These are phyloP conservation scores for Chaetophractus vellerosus DNA, from an alignment of 2,797 vertebrate species.

Conservation along the genomic window DNA sequence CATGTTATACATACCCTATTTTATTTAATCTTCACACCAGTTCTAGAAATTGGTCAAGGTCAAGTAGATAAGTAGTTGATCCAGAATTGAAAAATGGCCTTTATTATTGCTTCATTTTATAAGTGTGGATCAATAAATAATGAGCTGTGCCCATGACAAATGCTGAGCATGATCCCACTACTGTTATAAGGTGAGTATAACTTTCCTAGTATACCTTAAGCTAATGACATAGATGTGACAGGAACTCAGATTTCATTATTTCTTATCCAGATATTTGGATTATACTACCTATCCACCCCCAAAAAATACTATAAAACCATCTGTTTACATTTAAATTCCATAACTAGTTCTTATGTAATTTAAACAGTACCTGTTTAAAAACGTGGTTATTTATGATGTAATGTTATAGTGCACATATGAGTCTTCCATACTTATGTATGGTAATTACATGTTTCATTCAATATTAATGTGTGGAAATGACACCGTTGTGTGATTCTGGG, in stretches of 20 bases:
- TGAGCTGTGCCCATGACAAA: too few species aligned
- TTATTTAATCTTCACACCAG: too few species aligned
- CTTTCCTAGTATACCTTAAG: not conserved
- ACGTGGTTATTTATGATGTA: not conserved
- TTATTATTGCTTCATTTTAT: too few species aligned
- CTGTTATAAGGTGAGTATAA: too few species aligned
- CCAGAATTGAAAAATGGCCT: too few species aligned
- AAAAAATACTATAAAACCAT: not conserved
- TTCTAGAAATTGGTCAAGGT: too few species aligned
- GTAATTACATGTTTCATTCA: not conserved
- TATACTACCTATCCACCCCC: not conserved
- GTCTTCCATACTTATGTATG: slow-evolving; percentile 30
- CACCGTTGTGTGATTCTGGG: not conserved
- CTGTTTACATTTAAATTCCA: slow-evolving; percentile 8
- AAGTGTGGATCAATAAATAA: too few species aligned
- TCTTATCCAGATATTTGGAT: slow-evolving; percentile 31
- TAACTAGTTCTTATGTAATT: not conserved
- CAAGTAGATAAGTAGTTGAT: too few species aligned
- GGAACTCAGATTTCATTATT: slow-evolving; percentile 17
- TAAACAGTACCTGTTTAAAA: not conserved
- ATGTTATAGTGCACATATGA: not conserved
- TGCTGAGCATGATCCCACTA: too few species aligned
- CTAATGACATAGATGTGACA: not conserved
- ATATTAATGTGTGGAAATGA: not conserved
- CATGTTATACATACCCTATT: too few species aligned